Evolutionary conservation across 2,888 invertebrate species (phyloP), one percentile per base, ranked within the genome.

Genomic region (Villa cingulata): DNA sequence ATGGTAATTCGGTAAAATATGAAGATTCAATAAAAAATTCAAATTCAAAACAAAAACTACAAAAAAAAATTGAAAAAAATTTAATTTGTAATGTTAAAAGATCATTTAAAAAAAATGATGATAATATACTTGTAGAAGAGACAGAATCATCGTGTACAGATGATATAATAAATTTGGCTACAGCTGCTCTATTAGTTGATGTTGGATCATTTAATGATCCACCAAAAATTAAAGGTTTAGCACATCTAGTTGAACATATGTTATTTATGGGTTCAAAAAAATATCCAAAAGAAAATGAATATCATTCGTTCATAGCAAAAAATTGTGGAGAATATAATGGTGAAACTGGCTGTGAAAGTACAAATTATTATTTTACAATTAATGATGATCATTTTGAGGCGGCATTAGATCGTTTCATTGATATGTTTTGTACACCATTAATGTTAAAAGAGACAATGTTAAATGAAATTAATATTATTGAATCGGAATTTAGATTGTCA

Each of bases 261-360:
- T 53, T 89, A 15, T 89, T 88, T 61, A 88, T 89, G 88, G 90
- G 89, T 38, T 86, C 85, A 60, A 75, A 81, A 60, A 88, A 86
- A 61, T 89, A 81, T 63, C 86, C 87, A 3, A 73, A 78, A 62
- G 87, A 88, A 69, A 86, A 86, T 64, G 81, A 79, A 58, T 83
- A 85, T 62, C 84, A 85, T 64, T 70, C 80, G 2, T 85, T 79
- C 56, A 74, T 86, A 41, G 77, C 76, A 73, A 82, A 80, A 74
- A 77, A 80, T 62, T 86, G 88, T 12, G 90, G 89, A 16, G 77
- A 76, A 2, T 80, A 81, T 60, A 88, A 89, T 65, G 89, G 87
- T 1, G 78, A 78, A 16, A 90, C 90, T 0, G 86, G 86, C 60
- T 80, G 80, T 62, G 88, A 89, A 65, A 73, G 75, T 59, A 89